A percentile compares a stretch with the other conserved stretches of the same genome.
Conservation (phyloP, 2,888 invertebrate genomes). For the Chaetoderma sp. region DNA sequence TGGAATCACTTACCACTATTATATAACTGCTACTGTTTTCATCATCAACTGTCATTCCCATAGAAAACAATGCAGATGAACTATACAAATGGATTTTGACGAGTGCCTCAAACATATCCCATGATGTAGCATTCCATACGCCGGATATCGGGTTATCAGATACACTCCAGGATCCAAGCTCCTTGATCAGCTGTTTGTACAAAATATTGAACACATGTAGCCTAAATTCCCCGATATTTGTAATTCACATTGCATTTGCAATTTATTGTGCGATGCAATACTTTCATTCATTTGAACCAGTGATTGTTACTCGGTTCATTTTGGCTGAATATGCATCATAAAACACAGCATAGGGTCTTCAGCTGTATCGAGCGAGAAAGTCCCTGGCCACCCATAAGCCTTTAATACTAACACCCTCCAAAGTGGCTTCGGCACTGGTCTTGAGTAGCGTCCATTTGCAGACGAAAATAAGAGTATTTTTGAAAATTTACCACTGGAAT, state of each 20-base stretch:
- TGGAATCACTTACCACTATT: constrained; percentile 41
- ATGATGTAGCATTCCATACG: constrained; percentile 41
- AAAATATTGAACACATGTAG: too few relatives aligned
- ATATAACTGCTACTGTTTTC: constrained; percentile 49
- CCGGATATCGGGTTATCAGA: constrained; percentile 39
- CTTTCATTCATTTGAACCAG: background rate
- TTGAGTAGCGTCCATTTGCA: too few relatives aligned
- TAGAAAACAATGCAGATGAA: constrained; percentile 45
- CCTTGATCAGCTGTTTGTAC: constrained; percentile 56
- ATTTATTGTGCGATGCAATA: background rate
- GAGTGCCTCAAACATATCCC: constrained; percentile 47
- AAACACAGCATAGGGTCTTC: too few relatives aligned
- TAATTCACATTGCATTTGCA: background rate
- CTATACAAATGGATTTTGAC: constrained; percentile 31
- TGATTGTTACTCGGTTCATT: too few relatives aligned
- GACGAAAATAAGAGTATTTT: too few relatives aligned
- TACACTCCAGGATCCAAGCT: constrained; percentile 56
- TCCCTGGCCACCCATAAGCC: too few relatives aligned
- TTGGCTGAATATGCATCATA: too few relatives aligned
- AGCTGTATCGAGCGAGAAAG: too few relatives aligned
- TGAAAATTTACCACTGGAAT: too few relatives aligned
- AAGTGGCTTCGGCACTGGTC: too few relatives aligned
- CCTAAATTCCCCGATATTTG: background rate
- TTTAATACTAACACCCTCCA: too few relatives aligned
- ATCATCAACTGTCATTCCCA: constrained; percentile 46